A percentile compares a stretch with the other conserved stretches of the same genome.
phyloP scores from a whole-genome alignment of 2,113 vertebrate species.

The Theristicus caerulescens region DNA sequence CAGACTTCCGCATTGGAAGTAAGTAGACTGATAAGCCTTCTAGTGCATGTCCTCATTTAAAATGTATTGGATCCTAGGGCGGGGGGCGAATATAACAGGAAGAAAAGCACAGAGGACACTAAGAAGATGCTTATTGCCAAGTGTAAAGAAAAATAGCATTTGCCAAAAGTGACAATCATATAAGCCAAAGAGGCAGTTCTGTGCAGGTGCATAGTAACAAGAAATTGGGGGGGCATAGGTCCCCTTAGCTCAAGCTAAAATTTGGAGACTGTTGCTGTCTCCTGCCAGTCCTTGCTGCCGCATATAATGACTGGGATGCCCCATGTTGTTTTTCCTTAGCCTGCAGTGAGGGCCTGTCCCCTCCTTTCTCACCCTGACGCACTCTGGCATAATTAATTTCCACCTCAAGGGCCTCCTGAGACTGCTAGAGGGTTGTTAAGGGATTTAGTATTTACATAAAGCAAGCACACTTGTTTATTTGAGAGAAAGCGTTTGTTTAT shows the following conservation, averaged over 20 bases:
- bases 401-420: neutral
- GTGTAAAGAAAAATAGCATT: neutral
- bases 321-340: neutral
- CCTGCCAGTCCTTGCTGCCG: neutral
- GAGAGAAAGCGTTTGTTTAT: neutral
- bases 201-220: no score
- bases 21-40: neutral
- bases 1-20: constrained; percentile 55
- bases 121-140: neutral
- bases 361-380: neutral
- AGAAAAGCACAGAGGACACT: neutral
- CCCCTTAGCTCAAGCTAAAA: neutral
- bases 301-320: neutral
- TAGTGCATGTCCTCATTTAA: neutral
- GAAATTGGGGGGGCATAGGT: accelerated
- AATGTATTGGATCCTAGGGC: neutral
- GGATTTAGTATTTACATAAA: neutral
- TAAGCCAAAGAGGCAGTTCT: neutral
- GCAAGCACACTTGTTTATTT: neutral
- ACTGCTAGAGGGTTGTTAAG: neutral
- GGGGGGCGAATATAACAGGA: neutral
- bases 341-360: neutral
- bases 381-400: neutral
- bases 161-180: neutral
- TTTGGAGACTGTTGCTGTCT: neutral